Conservation (phyloP, 1,140 invertebrate genomes). For the Drosophila seguyi region DNA sequence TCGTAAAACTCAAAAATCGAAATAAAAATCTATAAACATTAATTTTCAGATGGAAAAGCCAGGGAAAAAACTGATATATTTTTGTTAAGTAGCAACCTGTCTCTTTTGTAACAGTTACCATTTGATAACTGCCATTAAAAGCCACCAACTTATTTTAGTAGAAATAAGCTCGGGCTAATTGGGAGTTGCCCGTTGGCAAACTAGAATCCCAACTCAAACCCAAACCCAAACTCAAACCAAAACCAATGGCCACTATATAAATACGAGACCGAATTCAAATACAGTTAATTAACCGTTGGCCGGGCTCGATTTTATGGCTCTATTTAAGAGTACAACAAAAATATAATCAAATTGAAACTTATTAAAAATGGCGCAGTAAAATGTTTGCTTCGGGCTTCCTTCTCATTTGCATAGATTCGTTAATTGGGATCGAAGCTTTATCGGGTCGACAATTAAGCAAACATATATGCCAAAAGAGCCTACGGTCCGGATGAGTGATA, state of each 20-base stretch:
- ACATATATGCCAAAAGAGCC: conserved; percentile 61
- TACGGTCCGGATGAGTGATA: conserved; percentile 49
- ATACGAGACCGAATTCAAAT: conserved; percentile 48
- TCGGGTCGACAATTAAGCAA: conserved; percentile 69
- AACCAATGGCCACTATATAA: conserved; percentile 32
- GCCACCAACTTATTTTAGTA: conserved; percentile 46
- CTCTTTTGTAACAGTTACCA: conserved; percentile 66
- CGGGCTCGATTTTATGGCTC: conserved; percentile 68
- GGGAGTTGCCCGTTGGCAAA: conserved; percentile 63
- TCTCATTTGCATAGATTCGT: conserved; percentile 78
- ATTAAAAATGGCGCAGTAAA: conserved; percentile 67
- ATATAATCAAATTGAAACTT: conserved; percentile 76
- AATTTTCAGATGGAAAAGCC: conserved; percentile 58
- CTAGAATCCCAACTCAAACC: conserved; percentile 25
- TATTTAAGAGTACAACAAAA: conserved; percentile 70
- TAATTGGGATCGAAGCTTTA: conserved; percentile 69
- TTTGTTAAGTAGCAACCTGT: conserved; percentile 42
- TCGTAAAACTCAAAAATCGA: conserved; percentile 56
- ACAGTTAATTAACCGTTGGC: conserved; percentile 68
- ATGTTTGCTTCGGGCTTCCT: conserved; percentile 23
- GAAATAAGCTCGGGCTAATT: conserved; percentile 70
- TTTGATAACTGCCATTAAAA: conserved; percentile 77
- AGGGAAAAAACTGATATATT: conserved; percentile 46
- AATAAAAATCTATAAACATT: conserved; percentile 60
- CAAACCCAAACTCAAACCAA: conserved; percentile 5